Conservation (phyloP, 1,140 invertebrate species). For the Drosophila busckii region DNA sequence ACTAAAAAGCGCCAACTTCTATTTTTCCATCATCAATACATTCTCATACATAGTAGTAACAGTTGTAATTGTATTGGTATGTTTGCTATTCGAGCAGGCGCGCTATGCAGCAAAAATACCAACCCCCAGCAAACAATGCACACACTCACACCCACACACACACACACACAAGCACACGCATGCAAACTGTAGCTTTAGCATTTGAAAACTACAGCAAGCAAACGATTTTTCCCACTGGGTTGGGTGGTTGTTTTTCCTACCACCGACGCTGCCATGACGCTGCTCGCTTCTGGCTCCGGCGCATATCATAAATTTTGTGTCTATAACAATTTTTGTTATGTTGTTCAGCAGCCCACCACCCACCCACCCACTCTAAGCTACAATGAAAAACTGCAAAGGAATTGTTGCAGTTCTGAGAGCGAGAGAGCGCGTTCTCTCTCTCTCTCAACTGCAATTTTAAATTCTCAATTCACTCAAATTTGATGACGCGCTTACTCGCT, state of each 20-base stretch:
- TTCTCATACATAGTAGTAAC: constrained; percentile 40
- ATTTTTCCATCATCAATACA: constrained; percentile 76
- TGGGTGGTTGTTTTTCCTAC: constrained; percentile 61
- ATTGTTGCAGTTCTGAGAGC: constrained; percentile 64
- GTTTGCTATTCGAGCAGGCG: constrained; percentile 65
- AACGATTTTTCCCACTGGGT: constrained; percentile 30
- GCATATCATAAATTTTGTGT: constrained; percentile 75
- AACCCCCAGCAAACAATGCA: constrained; percentile 51
- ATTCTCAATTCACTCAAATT: too few relatives aligned
- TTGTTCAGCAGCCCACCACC: neutral
- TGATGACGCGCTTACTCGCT: constrained; percentile 1
- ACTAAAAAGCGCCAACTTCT: constrained; percentile 76
- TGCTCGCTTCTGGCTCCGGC: too few relatives aligned
- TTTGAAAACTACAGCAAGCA: constrained; percentile 68
- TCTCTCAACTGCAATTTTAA: too few relatives aligned
- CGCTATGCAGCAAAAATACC: constrained; percentile 56
- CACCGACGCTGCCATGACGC: too few relatives aligned
- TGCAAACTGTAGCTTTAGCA: constrained; percentile 59
- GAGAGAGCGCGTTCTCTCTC: neutral
- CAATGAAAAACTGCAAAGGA: constrained; percentile 63
- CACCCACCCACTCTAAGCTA: constrained; percentile 1
- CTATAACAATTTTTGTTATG: constrained; percentile 74
- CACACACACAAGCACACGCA: constrained; percentile 17
- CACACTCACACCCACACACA: constrained; percentile 30
- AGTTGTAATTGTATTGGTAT: constrained; percentile 28